Conservation (phyloP, 2,113 vertebrate genomes). For the Clarias batrachus region DNA sequence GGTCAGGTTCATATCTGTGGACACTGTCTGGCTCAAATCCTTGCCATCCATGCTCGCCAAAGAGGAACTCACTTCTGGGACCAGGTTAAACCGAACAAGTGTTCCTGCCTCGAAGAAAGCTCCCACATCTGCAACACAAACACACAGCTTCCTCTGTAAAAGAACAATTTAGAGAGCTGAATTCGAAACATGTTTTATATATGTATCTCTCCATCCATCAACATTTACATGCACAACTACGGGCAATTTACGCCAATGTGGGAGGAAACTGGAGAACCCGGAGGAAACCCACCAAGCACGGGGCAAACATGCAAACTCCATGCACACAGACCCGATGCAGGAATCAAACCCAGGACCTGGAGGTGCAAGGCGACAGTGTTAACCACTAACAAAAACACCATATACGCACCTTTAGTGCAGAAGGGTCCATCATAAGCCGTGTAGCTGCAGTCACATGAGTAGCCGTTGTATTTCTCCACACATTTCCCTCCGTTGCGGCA, state of each 20-base stretch:
- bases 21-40: conserved; percentile 54
- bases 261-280: no score
- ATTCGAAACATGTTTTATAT: not conserved
- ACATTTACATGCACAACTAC: no score
- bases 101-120: conserved; percentile 95
- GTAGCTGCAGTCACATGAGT: conserved; percentile 86
- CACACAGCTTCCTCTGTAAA: not conserved
- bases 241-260: no score
- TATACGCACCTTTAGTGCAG: conserved; percentile 85
- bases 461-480: conserved; percentile 92
- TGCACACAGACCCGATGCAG: no score
- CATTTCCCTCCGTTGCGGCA: conserved; percentile 91
- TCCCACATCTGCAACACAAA: conserved; percentile 80
- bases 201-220: no score
- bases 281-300: no score
- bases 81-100: conserved; percentile 87
- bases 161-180: not conserved
- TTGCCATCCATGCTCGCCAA: conserved; percentile 71
- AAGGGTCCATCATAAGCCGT: conserved; percentile 91
- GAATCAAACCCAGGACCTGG: no score
- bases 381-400: not conserved
- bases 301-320: no score
- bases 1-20: conserved; percentile 67
- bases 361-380: no score
- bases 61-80: conserved; percentile 62